phyloP scores from a whole-genome alignment of 2,113 vertebrate species.

The Eudyptes chrysolophus region DNA sequence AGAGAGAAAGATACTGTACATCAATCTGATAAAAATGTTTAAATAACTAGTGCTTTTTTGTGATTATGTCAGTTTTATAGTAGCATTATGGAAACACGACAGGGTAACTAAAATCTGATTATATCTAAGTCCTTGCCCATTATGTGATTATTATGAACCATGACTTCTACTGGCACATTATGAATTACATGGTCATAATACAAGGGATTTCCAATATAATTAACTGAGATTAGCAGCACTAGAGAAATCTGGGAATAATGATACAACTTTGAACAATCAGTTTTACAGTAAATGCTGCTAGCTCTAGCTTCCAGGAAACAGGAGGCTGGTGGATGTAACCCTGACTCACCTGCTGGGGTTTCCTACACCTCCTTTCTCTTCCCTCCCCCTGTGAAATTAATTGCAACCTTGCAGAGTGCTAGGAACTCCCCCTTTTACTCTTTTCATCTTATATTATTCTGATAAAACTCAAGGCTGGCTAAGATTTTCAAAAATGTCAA shows the following conservation, averaged over 20 bases:
- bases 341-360: neutral
- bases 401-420: neutral
- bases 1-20: neutral
- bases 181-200: slow-evolving; percentile 68
- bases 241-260: slow-evolving; percentile 67
- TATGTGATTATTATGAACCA: slow-evolving; percentile 72
- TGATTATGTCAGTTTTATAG: slow-evolving; percentile 63
- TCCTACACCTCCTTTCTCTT: neutral
- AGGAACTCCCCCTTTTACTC: neutral
- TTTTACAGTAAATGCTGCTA: slow-evolving; percentile 65
- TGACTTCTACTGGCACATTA: slow-evolving; percentile 65
- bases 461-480: neutral
- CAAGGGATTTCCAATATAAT: slow-evolving; percentile 72
- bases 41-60: slow-evolving; percentile 62
- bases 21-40: slow-evolving; percentile 66
- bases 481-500: neutral
- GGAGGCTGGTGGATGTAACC: neutral
- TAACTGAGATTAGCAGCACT: slow-evolving; percentile 68
- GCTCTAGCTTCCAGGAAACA: slow-evolving; percentile 58
- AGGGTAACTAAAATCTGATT: slow-evolving; percentile 72
- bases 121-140: slow-evolving; percentile 65
- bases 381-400: neutral
- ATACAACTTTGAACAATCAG: slow-evolving; percentile 56
- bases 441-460: neutral
- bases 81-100: slow-evolving; percentile 62